A percentile compares a stretch with the other conserved stretches of the same genome.
Conservation (phyloP, 2,888 invertebrate species). For the Diarsia mendica region DNA sequence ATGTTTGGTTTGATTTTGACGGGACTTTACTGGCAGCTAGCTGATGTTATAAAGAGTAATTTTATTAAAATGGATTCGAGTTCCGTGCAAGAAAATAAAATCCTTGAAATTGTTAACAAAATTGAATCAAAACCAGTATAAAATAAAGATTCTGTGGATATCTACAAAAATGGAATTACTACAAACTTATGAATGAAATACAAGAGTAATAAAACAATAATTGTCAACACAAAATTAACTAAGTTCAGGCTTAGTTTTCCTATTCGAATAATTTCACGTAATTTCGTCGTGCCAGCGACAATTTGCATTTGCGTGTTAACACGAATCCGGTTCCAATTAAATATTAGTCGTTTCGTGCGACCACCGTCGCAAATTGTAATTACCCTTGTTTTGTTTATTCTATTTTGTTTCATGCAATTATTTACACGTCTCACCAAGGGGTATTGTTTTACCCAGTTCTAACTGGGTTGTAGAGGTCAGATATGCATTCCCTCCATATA, state of each 20-base stretch:
- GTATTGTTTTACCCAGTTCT: too few relatives aligned
- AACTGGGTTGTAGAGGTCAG: too few relatives aligned
- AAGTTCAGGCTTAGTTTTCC: not conserved
- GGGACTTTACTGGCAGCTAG: too few relatives aligned
- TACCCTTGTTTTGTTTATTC: not conserved
- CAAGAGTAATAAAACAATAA: not conserved
- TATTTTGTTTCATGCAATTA: constrained; percentile 2
- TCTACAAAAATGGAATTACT: too few relatives aligned
- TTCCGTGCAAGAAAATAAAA: too few relatives aligned
- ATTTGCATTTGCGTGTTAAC: constrained; percentile 20
- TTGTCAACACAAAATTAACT: not conserved
- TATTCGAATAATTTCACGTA: not conserved
- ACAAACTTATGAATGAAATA: not conserved
- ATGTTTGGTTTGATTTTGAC: too few relatives aligned
- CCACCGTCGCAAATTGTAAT: constrained; percentile 6
- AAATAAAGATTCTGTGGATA: too few relatives aligned
- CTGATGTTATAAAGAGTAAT: too few relatives aligned
- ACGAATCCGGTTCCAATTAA: constrained; percentile 41
- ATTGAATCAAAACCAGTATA: too few relatives aligned
- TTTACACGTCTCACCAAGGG: not conserved
- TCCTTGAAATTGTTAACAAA: too few relatives aligned
- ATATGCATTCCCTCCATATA: too few relatives aligned
- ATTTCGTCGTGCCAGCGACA: not conserved
- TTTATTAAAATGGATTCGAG: too few relatives aligned
- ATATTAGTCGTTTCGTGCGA: constrained; percentile 13